Base-by-base conservation (phyloP, 2,797 vertebrate genomes). In the Hydrocynus forskahlii region DNA sequence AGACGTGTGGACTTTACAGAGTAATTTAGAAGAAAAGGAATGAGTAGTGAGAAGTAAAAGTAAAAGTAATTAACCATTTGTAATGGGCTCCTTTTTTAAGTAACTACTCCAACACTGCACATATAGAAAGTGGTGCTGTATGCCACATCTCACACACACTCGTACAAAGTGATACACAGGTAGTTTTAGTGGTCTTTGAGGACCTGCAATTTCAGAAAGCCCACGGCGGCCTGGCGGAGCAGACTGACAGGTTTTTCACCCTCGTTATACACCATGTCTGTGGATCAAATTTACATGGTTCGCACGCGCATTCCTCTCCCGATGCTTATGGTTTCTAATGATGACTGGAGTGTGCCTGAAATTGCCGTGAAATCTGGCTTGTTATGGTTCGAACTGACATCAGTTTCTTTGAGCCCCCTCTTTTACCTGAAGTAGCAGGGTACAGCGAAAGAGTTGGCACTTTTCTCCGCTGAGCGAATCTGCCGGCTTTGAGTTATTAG, bases 311-410 rank as follows among this genome's bases (percentile, higher is more conserved):
- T 48, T 71, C 35, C 62, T 29, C 16, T 17, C 48, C 10, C 14
- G 77, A 17, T 50, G 63, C 43, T 57, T 29, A 55, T 25, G 55
- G 62, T 68, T 16, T 35, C 59, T 77, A 66, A 77, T 78, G 52
- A 59, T 73, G 52, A 66, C 52, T 68, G 8, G 50, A 40, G 67
- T 60, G 48, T 55, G 52, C 52, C 55, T 74, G 54, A 60, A 78
- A 78, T 78, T 54, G 76, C 70, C 63, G 55, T 75, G 76, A 83
- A 79, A 83, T 76, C 23, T 52, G 45, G 66, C 74, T 63, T 64
- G 78, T 80, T 80, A 76, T 80, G 77, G n/a, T 66, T 62, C n/a
- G 79, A 80, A 80, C 67, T 25, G 74, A 79, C 57, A 57, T 64
- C 68, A 48, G 63, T 77, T 77, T 68, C 63, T 69, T 38, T 38